Base-by-base conservation (phyloP, 2,888 invertebrate genomes). In the Cosmopolites sordidus region DNA sequence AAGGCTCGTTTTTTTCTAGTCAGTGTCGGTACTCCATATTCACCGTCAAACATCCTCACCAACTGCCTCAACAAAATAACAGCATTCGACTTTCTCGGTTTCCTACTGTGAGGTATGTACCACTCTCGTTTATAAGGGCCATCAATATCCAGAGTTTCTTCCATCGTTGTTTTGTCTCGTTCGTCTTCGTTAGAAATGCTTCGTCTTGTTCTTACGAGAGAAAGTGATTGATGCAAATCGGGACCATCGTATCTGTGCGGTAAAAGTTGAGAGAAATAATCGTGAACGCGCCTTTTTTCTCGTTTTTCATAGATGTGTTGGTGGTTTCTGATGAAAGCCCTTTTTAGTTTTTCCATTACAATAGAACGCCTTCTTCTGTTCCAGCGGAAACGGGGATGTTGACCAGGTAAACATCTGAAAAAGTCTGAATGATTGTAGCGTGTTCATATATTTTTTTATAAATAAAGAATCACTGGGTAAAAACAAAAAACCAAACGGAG, bases 311-410 rank as follows among this genome's bases (percentile, higher is more conserved):
- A 60, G 16, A 67, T 61, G 3, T 66, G 43, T 57, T 64, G 64
- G 44, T 67, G 62, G 54, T 69, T 64, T 14, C 70, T 63, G 39
- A 69, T 66, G 46, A 66, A 70, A 0, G 64, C 63, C 39, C 67
- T 58, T 60, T 70, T 70, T 53, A 69, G 66, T 47, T 67, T 65
- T 50, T 70, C 69, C 44, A 76, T 66, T 0, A 78, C 71, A 2
- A 77, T 73, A 0, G 85, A 83, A 45, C 84, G 75, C 46, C 84
- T 75, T 1, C 82, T 80, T 17, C 90, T 78, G 65, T 87, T 89
- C 87, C 89, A 91, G 43, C 92, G 78, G 30, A 92, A 79, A 8
- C 91, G 78, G 0, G 94, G 94, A 75, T 95, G 94, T 67, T 91
- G 89, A 4, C 90, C 92, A 0, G 87, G 81, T 1, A 87, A 78